Conservation (phyloP, 1,140 invertebrate species). For the Anthonomus grandis region DNA sequence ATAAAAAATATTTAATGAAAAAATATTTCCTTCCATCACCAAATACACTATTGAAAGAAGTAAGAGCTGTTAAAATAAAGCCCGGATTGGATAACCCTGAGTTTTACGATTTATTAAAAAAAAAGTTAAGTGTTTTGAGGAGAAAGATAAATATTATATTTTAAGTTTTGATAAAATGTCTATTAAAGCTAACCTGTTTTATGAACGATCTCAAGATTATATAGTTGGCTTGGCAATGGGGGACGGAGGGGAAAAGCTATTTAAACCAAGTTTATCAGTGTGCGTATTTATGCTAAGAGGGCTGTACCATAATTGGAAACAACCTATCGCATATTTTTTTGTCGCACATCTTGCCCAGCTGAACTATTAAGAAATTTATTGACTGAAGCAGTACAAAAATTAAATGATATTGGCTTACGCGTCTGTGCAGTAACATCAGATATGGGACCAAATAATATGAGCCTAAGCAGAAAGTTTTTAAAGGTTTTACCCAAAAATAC, state of each 20-base stretch:
- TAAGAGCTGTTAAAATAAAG: too few relatives aligned
- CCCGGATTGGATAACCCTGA: too few relatives aligned
- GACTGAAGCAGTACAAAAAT: constrained; percentile 11
- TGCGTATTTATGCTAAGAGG: constrained; percentile 12
- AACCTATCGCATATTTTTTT: too few relatives aligned
- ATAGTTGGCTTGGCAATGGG: constrained; percentile 12
- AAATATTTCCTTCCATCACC: too few relatives aligned
- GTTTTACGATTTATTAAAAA: constrained; percentile 1
- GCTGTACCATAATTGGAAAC: constrained; percentile 8
- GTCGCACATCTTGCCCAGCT: constrained; percentile 10
- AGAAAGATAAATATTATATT: too few relatives aligned
- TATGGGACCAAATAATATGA: too few relatives aligned
- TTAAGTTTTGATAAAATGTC: too few relatives aligned
- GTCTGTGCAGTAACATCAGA: too few relatives aligned
- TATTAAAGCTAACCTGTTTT: constrained; percentile 7
- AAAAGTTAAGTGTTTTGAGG: neutral
- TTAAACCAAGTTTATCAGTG: constrained; percentile 13
- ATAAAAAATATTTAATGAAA: constrained; percentile 6
- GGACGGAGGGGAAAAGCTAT: constrained; percentile 6
- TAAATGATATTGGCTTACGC: too few relatives aligned
- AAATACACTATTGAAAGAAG: too few relatives aligned
- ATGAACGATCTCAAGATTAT: constrained; percentile 8
- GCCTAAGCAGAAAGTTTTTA: too few relatives aligned
- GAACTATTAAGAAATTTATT: constrained; percentile 9
- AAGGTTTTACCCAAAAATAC: too few relatives aligned